Base-by-base conservation (phyloP, 2,888 invertebrate genomes). In the Euclidia mi region DNA sequence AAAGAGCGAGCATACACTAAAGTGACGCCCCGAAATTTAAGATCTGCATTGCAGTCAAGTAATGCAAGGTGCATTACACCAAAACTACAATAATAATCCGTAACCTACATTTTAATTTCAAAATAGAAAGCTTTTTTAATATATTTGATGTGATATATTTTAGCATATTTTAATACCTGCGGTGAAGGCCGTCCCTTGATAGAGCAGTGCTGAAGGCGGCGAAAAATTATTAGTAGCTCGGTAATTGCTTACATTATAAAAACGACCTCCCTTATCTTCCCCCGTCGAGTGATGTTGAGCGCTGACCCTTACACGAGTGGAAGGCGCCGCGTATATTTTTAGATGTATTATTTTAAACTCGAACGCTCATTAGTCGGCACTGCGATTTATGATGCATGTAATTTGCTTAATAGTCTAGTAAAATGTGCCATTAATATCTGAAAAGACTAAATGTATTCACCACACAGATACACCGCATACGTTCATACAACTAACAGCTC, bases 171-270 rank as follows among this genome's bases (percentile, higher is more conserved):
- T 37, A 10, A 46, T 29, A 20, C 35, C 28, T 1, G 9, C 37
- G 37, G 3, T 25, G 20, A 25, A 25, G 4, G 20, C 6, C 20
- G 6, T 1, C 6, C 35, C 4, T 32, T 11, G 32, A 32, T 3
- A 1, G 7, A 11, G 18, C 18, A 48, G 37, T 37, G 25, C 29
- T 11, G 11, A 32, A n/a, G n/a, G 42, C 34, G 11, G 44, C 28
- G 31, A 40, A 35, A 65, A 50, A 25, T 15, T 34, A 29, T 49
- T 35, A 53, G 47, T 48, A 52, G 17, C 31, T 29, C 38, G 50
- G 43, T 60, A 53, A 68, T 69, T 65, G 57, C 52, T 52, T 58
- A 56, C 64, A 42, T 64, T 58, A 64, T 11, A 47, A 64, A 61
- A 61, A 15, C 15, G 32, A n/a, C 37, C 45, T 18, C 18, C 38